Percentiles rank a stretch among this genome's conserved stretches.
Evolutionary conservation across 2,113 vertebrate species (phyloP).

Genomic region (Pogonocichla stellata): DNA sequence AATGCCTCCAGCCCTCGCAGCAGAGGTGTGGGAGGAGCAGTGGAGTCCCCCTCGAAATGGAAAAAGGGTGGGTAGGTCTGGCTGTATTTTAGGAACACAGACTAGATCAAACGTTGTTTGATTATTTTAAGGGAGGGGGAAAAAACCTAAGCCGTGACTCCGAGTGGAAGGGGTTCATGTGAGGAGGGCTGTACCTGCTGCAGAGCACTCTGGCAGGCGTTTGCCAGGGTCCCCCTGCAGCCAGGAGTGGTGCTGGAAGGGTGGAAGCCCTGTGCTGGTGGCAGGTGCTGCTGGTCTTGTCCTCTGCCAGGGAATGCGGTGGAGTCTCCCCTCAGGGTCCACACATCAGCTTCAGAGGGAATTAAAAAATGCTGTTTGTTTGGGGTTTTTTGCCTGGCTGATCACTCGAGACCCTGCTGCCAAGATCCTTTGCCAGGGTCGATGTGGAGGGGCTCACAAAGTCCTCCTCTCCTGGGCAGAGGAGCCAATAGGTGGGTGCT

Average conservation of each 20-base stretch:
- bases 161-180: neutral
- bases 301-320: neutral
- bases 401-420: neutral
- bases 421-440: neutral
- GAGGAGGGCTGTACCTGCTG: neutral
- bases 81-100: neutral
- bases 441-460: neutral
- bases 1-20: neutral
- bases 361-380: constrained; percentile 4
- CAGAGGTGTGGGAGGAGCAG: neutral
- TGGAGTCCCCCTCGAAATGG: neutral
- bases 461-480: neutral
- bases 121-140: neutral
- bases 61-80: neutral
- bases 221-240: neutral
- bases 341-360: neutral
- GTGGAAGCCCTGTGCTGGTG: neutral
- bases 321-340: neutral
- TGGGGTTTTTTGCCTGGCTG: neutral
- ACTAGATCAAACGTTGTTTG: neutral
- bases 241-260: neutral
- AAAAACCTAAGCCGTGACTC: fast-evolving
- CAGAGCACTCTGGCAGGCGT: neutral
- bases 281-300: neutral
- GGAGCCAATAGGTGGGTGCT: neutral